Base-by-base conservation (phyloP, 92 coral and sea anemone species). In the Meandrina meandrites region DNA sequence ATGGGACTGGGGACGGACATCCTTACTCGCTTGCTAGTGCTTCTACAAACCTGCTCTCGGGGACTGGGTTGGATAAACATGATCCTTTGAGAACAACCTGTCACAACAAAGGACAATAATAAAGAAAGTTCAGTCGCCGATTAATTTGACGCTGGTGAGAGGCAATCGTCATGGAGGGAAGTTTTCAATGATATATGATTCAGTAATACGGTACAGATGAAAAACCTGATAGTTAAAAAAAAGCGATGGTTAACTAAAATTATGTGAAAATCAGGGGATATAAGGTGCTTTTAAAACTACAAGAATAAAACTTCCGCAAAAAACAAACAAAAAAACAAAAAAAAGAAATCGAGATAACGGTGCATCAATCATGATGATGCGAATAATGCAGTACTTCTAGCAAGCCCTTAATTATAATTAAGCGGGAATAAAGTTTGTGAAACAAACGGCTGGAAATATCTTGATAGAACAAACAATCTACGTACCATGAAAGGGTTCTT, bases 401-500 rank as follows among this genome's bases (percentile, higher is more conserved):
- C 56, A 51, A 40, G 45, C 45, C 45, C 6, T 40, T 2, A n/a
- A n/a, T n/a, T n/a, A n/a, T n/a, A n/a, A n/a, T n/a, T n/a, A n/a
- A n/a, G n/a, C n/a, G n/a, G n/a, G n/a, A n/a, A n/a, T n/a, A n/a
- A n/a, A n/a, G n/a, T n/a, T n/a, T n/a, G 6, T 6, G 45, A 40
- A 40, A 40, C 6, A 40, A 48, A 48, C 53, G 53, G 53, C 53
- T 48, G 53, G 9, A 48, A 7, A 48, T 4, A 48, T 0, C 53
- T 60, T 1, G 28, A 60, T 5, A 5, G 28, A 60, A 21, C 28
- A 66, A 66, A 28, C 71, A 28, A 30, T 17, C 3, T 37, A 85
- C 89, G 74, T 72, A 95, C 98, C 89, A 92, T 75, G 87, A 94
- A 95, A 4, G 98, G 97, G 69, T 95, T 94, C 86, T 95, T 95